These are phyloP conservation scores for Aethina tumida DNA, from an alignment of 1,140 invertebrate species.

Conservation along the genomic window DNA sequence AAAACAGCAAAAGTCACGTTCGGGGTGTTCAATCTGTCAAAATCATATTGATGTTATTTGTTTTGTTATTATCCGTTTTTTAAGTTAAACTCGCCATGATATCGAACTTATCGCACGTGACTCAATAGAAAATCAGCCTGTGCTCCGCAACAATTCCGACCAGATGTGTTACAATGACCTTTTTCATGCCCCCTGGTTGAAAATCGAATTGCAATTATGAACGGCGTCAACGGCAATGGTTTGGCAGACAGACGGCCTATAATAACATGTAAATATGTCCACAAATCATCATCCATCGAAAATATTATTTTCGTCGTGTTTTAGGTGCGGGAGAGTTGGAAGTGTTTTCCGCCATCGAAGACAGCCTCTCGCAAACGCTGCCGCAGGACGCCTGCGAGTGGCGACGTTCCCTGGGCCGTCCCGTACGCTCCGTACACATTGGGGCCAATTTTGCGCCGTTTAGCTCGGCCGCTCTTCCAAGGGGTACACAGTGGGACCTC, in stretches of 20 bases:
- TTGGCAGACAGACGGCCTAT: conserved; percentile 25
- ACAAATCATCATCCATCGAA: neutral
- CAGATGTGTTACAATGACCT: conserved; percentile 15
- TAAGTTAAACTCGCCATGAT: no score
- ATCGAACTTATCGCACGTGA: no score
- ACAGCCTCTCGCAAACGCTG: conserved; percentile 64
- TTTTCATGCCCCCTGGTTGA: conserved; percentile 16
- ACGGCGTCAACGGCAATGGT: conserved; percentile 8
- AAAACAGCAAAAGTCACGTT: no score
- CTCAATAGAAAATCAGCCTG: no score
- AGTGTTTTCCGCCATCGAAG: conserved; percentile 74
- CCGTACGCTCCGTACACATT: conserved; percentile 72
- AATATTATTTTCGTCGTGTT: conserved; percentile 17
- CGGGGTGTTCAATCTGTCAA: no score
- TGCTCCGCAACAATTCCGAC: no score
- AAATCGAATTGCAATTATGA: conserved; percentile 9
- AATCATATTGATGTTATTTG: no score
- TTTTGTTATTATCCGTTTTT: no score
- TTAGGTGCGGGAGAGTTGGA: conserved; percentile 81
- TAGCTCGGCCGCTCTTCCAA: conserved; percentile 56
- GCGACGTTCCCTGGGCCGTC: conserved; percentile 72
- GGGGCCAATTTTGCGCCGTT: conserved; percentile 79
- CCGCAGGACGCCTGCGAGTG: conserved; percentile 82
- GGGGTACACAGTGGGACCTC: conserved; percentile 57
- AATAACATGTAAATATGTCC: conserved; percentile 29